Percentiles rank a stretch among this genome's conserved stretches.
These are phyloP conservation scores for Microchirus variegatus DNA, from an alignment of 2,797 vertebrate species.

Conservation along the genomic window DNA sequence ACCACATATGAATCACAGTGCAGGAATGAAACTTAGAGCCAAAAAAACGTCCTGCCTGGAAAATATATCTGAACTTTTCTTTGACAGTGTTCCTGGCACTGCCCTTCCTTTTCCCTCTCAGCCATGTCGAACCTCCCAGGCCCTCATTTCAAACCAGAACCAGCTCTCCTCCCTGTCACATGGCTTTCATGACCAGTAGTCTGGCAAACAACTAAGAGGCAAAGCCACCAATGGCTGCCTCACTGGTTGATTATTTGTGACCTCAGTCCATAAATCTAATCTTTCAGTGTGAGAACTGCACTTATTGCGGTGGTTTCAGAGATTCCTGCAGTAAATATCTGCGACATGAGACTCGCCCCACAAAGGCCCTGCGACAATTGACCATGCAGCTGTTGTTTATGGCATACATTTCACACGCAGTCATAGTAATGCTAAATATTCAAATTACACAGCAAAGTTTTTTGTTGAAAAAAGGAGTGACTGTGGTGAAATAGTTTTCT, in stretches of 20 bases:
- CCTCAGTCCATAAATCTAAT: slow-evolving; percentile 4
- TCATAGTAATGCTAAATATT: no score
- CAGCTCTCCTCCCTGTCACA: slow-evolving; percentile 10
- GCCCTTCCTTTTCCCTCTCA: slow-evolving; percentile 53
- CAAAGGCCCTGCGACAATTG: no score
- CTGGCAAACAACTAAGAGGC: slow-evolving; percentile 12
- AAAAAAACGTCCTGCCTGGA: slow-evolving; percentile 52
- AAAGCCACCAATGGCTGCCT: slow-evolving; percentile 14
- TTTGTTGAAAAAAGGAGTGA: no score
- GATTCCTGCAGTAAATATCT: slow-evolving; percentile 3
- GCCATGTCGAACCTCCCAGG: slow-evolving; percentile 47
- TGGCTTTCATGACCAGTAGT: slow-evolving; percentile 25
- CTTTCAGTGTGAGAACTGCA: slow-evolving; percentile 4
- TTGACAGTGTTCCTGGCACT: slow-evolving; percentile 54
- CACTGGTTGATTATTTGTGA: slow-evolving; percentile 23
- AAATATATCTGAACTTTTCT: slow-evolving; percentile 53
- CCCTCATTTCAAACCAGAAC: slow-evolving; percentile 21
- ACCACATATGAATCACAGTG: slow-evolving; percentile 49
- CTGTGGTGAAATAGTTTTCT: no score
- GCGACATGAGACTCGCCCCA: not conserved
- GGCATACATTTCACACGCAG: no score
- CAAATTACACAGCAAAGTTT: no score
- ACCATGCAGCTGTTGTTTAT: no score
- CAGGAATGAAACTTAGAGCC: slow-evolving; percentile 47
- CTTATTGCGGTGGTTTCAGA: slow-evolving; percentile 5